These are phyloP conservation scores for Callyntrura guangdongensis DNA, from an alignment of 2,888 invertebrate genomes.

Conservation along the genomic window DNA sequence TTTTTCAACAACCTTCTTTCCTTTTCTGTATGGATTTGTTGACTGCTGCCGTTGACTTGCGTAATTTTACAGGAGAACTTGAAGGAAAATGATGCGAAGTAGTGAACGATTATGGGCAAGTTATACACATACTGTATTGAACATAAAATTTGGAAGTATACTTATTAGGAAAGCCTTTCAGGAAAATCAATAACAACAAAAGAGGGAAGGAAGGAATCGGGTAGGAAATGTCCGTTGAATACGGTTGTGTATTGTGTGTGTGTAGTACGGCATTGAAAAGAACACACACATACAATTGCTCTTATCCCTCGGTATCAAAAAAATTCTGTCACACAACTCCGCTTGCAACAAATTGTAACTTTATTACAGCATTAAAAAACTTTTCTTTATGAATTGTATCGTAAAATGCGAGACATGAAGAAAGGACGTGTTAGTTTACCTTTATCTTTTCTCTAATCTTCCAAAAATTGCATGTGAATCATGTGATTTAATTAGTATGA, in stretches of 20 bases:
- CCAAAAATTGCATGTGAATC: too few species aligned
- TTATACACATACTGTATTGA: neutral
- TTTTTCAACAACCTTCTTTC: neutral
- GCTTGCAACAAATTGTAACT: too few species aligned
- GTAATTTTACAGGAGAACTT: conserved; percentile 50
- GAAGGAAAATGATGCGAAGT: conserved; percentile 34
- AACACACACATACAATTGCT: too few species aligned
- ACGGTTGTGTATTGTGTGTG: too few species aligned
- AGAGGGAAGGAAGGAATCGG: conserved; percentile 30
- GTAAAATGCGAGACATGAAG: too few species aligned
- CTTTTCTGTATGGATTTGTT: conserved; percentile 15
- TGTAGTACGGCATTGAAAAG: too few species aligned
- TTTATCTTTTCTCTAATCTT: too few species aligned
- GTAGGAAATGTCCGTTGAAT: conserved; percentile 36
- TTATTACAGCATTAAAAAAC: too few species aligned
- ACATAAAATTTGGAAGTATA: conserved; percentile 22
- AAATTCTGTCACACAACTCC: too few species aligned
- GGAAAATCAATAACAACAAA: conserved; percentile 63
- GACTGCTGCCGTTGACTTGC: conserved; percentile 52
- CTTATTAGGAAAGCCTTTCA: conserved; percentile 27
- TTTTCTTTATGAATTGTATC: too few species aligned
- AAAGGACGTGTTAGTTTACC: too few species aligned
- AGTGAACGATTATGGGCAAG: conserved; percentile 44
- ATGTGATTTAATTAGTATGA: neutral
- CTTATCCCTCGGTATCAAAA: too few species aligned